These are phyloP conservation scores for Larimichthys polyactis DNA, from an alignment of 2,113 vertebrate species.

Conservation along the genomic window DNA sequence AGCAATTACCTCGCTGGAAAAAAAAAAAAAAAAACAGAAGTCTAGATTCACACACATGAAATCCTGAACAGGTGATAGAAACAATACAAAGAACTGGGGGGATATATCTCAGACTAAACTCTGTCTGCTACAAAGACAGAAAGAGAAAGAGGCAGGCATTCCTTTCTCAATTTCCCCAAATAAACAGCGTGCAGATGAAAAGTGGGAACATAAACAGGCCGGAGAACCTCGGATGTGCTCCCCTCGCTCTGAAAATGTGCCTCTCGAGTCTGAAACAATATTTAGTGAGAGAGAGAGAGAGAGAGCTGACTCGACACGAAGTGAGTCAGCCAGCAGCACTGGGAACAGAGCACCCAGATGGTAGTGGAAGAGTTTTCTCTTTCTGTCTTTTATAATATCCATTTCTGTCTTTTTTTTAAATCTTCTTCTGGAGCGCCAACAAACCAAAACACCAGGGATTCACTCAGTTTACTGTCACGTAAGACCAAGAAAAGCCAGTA, in stretches of 20 bases:
- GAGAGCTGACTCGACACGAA: conserved; percentile 72
- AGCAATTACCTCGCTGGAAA: conserved; percentile 18
- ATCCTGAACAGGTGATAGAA: conserved; percentile 65
- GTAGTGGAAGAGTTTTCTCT: conserved; percentile 35
- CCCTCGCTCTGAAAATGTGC: conserved; percentile 75
- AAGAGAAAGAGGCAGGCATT: conserved; percentile 70
- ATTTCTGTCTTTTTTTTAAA: conserved; percentile 21
- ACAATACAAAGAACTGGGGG: conserved; percentile 37
- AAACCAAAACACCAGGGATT: conserved; percentile 20
- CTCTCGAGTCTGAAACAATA: conserved; percentile 82
- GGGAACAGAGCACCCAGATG: conserved; percentile 61
- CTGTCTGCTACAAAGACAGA: conserved; percentile 49
- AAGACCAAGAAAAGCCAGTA: conserved; percentile 1
- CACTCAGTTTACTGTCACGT: conserved; percentile 10
- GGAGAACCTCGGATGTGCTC: conserved; percentile 76
- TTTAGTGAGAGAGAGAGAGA: conserved; percentile 66
- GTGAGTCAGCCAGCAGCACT: conserved; percentile 64
- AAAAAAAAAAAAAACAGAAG: not conserved
- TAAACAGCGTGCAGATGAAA: conserved; percentile 82
- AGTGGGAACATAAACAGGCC: conserved; percentile 79
- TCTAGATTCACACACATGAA: conserved; percentile 40
- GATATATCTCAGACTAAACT: conserved; percentile 67
- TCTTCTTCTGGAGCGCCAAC: conserved; percentile 25
- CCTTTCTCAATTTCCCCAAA: conserved; percentile 79
- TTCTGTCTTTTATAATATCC: conserved; percentile 46